A percentile compares a stretch with the other conserved stretches of the same genome.
phyloP scores from a whole-genome alignment of 2,888 invertebrate genomes.

The Stratiomys singularior region DNA sequence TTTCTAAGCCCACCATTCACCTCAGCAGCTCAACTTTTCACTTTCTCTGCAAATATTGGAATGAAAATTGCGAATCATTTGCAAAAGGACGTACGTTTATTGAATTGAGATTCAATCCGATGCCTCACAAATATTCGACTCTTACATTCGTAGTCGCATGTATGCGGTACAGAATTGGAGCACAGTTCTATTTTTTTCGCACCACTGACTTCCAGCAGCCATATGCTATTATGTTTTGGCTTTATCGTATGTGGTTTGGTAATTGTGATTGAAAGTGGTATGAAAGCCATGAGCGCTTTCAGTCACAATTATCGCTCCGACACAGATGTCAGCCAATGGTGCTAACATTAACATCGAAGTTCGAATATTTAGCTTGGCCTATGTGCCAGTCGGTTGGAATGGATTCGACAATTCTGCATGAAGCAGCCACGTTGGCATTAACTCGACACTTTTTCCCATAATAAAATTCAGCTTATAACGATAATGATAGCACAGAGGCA shows the following conservation, averaged over 20 bases:
- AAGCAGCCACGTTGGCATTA: not conserved
- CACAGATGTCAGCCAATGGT: slow-evolving; percentile 16
- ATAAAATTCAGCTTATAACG: not conserved
- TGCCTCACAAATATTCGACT: no score
- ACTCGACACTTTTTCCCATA: slow-evolving; percentile 5
- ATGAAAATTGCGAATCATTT: no score
- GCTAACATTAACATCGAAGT: slow-evolving; percentile 8
- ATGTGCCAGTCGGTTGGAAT: not conserved
- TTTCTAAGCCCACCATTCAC: no score
- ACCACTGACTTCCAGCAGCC: not conserved
- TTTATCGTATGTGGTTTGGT: not conserved
- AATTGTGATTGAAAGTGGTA: slow-evolving; percentile 11
- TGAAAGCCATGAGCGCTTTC: not conserved
- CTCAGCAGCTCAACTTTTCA: no score
- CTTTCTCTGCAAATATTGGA: no score
- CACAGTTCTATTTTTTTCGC: not conserved
- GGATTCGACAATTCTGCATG: no score
- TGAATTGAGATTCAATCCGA: no score
- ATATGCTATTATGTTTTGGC: not conserved
- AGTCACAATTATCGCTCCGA: not conserved
- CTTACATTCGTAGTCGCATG: no score
- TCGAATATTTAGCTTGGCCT: slow-evolving; percentile 4
- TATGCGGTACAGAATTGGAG: not conserved
- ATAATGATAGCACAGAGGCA: not conserved
- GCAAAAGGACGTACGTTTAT: no score